Evolutionary conservation across 2,888 invertebrate species (phyloP).

Genomic region (Scelioninae gen. 1): DNA sequence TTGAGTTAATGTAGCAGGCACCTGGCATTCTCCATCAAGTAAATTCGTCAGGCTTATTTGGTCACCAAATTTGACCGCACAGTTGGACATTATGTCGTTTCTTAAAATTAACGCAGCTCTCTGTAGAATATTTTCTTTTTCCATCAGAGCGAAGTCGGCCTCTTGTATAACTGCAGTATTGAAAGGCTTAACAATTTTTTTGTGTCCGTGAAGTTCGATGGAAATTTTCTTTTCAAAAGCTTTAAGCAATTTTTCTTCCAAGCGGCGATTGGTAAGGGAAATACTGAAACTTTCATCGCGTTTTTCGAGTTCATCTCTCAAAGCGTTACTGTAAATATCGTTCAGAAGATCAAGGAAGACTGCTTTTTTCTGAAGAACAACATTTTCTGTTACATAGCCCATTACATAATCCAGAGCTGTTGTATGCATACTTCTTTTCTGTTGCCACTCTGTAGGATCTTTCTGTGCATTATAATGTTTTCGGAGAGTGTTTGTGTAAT

Average conservation of each 20-base stretch:
- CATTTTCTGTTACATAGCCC: constrained; percentile 13
- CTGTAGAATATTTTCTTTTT: constrained; percentile 32
- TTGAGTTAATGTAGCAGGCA: constrained; percentile 37
- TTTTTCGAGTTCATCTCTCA: constrained; percentile 24
- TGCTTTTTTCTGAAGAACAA: constrained; percentile 16
- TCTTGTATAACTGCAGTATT: constrained; percentile 9
- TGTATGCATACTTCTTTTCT: constrained; percentile 22
- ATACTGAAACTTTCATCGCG: background rate
- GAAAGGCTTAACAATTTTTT: constrained; percentile 36
- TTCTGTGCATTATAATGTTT: background rate
- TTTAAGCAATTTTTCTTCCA: constrained; percentile 28
- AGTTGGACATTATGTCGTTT: constrained; percentile 5
- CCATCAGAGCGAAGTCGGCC: constrained; percentile 13
- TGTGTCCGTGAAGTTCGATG: constrained; percentile 20
- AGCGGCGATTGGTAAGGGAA: constrained; percentile 5
- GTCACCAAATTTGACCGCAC: constrained; percentile 1
- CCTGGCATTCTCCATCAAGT: constrained; percentile 55
- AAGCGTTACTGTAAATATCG: constrained; percentile 9
- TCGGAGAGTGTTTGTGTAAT: constrained; percentile 10
- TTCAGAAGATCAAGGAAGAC: constrained; percentile 19
- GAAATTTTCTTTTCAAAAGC: constrained; percentile 25
- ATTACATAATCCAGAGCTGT: constrained; percentile 10
- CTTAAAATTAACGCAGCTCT: constrained; percentile 29
- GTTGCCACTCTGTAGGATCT: background rate
- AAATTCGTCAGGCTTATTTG: constrained; percentile 23